A percentile compares a stretch with the other conserved stretches of the same genome.
phyloP scores from a whole-genome alignment of 2,888 invertebrate species.

The Tyria jacobaeae region DNA sequence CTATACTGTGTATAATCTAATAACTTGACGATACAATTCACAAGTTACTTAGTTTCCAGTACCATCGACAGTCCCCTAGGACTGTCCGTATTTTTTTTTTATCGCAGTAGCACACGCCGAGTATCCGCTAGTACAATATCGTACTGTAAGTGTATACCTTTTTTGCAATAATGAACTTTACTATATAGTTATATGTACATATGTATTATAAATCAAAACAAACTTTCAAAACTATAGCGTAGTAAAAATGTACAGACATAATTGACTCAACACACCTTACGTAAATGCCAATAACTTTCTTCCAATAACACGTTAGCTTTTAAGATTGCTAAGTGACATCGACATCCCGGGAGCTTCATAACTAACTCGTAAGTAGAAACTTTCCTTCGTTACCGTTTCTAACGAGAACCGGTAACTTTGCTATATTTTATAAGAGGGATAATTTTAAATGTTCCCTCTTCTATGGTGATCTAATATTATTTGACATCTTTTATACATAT shows the following conservation, averaged over 20 bases:
- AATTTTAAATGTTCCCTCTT: constrained; percentile 5
- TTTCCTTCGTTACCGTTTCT: constrained; percentile 24
- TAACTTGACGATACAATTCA: too few relatives aligned
- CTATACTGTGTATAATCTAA: too few relatives aligned
- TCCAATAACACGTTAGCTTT: constrained; percentile 17
- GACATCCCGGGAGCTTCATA: constrained; percentile 19
- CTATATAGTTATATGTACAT: too few relatives aligned
- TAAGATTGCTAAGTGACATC: constrained; percentile 22
- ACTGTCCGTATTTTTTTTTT: too few relatives aligned
- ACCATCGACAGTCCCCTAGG: too few relatives aligned
- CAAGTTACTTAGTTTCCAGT: too few relatives aligned
- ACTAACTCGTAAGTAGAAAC: constrained; percentile 20
- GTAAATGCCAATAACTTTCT: constrained; percentile 16
- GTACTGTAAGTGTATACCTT: too few relatives aligned
- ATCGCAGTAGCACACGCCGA: too few relatives aligned
- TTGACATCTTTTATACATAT: too few relatives aligned
- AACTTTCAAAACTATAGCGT: neutral
- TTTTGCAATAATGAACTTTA: constrained; percentile 11
- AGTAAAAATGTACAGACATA: constrained; percentile 16
- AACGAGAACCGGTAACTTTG: constrained; percentile 14
- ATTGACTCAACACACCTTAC: constrained; percentile 10
- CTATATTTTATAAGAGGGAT: constrained; percentile 7
- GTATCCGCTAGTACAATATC: too few relatives aligned
- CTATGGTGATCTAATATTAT: too few relatives aligned
- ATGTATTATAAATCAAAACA: neutral